Conservation (phyloP, 2,797 vertebrate species). For the Steatocranus sp. region DNA sequence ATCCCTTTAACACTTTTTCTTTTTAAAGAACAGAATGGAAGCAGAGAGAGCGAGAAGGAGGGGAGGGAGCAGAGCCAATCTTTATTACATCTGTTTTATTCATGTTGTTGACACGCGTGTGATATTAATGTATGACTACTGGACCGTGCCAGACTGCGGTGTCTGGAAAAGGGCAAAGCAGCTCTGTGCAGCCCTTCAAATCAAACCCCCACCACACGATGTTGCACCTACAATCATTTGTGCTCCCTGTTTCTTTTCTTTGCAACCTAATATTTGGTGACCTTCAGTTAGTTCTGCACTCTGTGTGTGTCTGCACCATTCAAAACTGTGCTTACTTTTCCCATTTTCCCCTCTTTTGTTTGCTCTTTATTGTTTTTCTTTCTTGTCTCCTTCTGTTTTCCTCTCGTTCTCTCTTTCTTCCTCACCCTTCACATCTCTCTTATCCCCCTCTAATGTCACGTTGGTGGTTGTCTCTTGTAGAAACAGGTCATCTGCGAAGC, state of each 20-base stretch:
- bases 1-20: conserved; percentile 8
- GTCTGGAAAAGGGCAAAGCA: conserved; percentile 64
- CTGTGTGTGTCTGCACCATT: background rate
- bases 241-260: conserved; percentile 26
- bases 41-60: background rate
- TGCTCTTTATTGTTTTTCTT: background rate
- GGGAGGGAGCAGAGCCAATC: conserved; percentile 35
- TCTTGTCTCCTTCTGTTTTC: background rate
- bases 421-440: conserved; percentile 28
- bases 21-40: conserved; percentile 3
- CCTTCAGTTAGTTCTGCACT: conserved; percentile 1
- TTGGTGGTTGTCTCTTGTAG: conserved; percentile 60
- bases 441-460: conserved; percentile 37
- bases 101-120: conserved; percentile 72
- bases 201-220: conserved; percentile 9
- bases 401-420: background rate
- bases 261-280: conserved; percentile 29
- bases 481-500: conserved; percentile 75
- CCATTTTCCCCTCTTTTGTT: background rate
- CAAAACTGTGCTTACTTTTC: background rate
- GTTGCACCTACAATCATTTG: conserved; percentile 23
- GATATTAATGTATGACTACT: conserved; percentile 72
- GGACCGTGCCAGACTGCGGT: conserved; percentile 69
- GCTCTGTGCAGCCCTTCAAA: conserved; percentile 1
- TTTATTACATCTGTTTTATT: conserved; percentile 81